These are phyloP conservation scores for Podilymbus podiceps DNA, from an alignment of 2,113 vertebrate species.

Conservation along the genomic window DNA sequence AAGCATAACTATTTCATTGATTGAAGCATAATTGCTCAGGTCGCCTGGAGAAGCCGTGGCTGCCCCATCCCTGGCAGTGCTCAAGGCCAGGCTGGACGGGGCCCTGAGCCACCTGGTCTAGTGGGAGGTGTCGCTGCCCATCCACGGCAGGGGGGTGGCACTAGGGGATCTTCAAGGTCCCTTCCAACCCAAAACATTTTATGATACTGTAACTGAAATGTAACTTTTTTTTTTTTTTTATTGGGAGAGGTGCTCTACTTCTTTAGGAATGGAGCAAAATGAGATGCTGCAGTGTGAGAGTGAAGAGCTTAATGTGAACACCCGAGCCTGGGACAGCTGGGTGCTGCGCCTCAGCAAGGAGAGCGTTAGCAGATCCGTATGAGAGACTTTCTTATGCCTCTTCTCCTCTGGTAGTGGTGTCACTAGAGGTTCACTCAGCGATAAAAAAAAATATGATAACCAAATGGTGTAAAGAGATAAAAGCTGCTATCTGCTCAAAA, in stretches of 20 bases:
- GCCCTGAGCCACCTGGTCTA: too few species aligned
- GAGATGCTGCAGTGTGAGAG: not conserved
- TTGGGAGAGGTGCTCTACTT: not conserved
- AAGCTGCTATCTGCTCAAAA: not conserved
- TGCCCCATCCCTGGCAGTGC: too few species aligned
- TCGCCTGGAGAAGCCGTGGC: too few species aligned
- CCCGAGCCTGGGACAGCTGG: not conserved
- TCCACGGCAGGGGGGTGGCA: too few species aligned
- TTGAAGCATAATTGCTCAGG: too few species aligned
- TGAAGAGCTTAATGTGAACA: not conserved
- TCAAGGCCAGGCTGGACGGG: too few species aligned
- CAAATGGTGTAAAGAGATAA: not conserved
- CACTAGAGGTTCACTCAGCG: not conserved
- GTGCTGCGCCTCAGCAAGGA: not conserved
- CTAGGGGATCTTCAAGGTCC: too few species aligned
- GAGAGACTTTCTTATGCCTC: not conserved
- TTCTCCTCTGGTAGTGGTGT: not conserved
- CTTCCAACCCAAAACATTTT: too few species aligned
- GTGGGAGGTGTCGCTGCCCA: too few species aligned
- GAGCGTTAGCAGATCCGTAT: not conserved
- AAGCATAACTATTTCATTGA: not conserved
- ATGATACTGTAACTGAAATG: too few species aligned
- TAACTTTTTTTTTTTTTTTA: too few species aligned
- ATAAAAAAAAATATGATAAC: not conserved
- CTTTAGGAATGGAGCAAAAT: not conserved